A percentile compares a stretch with the other conserved stretches of the same genome.
Evolutionary conservation across 2,797 vertebrate species (phyloP).

Genomic region (Lates japonicus): DNA sequence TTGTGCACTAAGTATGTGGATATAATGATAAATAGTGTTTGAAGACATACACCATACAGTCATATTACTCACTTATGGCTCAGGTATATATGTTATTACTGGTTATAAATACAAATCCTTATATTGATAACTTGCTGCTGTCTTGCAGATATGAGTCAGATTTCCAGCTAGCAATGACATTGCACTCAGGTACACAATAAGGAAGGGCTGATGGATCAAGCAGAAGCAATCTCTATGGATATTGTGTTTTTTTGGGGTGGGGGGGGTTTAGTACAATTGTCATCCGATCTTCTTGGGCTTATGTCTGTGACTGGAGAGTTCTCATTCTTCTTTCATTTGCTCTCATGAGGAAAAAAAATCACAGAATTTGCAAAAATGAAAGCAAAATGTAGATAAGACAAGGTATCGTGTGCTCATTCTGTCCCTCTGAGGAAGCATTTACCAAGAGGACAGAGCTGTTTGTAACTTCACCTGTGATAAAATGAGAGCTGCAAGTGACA

Average conservation of each 20-base stretch:
- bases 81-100: background rate
- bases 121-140: background rate
- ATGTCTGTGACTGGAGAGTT: constrained; percentile 33
- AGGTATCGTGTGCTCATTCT: constrained; percentile 59
- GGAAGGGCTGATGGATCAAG: constrained; percentile 28
- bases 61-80: background rate
- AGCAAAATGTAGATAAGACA: constrained; percentile 44
- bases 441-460: constrained; percentile 40
- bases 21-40: background rate
- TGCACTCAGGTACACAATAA: background rate
- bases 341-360: constrained; percentile 1
- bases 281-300: constrained; percentile 31
- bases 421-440: constrained; percentile 53
- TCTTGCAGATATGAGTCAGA: background rate
- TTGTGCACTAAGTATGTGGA: background rate
- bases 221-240: constrained; percentile 19
- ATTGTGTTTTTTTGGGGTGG: background rate
- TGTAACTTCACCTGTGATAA: constrained; percentile 51
- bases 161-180: background rate
- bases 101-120: background rate
- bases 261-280: constrained; percentile 43
- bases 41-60: background rate
- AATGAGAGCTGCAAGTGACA: constrained; percentile 45
- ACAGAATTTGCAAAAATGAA: constrained; percentile 23
- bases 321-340: constrained; percentile 27